Conservation (phyloP, 2,888 invertebrate genomes). For the Apodemia zela region DNA sequence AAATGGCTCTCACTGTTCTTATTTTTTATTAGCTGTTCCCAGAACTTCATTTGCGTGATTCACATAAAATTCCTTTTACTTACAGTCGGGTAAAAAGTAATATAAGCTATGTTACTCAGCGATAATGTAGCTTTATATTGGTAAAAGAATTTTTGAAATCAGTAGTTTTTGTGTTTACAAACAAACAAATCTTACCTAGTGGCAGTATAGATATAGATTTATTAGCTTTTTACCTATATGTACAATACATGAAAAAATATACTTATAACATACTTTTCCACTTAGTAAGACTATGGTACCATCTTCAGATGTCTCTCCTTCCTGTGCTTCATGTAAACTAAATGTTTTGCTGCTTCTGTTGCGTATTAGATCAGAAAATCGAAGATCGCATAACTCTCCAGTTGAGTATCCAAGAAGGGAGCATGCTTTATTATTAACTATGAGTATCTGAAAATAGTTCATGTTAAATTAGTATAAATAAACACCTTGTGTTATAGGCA, state of each 20-base stretch:
- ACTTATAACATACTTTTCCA: conserved; percentile 74
- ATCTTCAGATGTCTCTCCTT: conserved; percentile 74
- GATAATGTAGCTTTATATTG: no score
- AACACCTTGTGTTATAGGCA: neutral
- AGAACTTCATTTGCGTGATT: no score
- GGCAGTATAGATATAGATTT: no score
- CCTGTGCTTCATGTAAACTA: conserved; percentile 69
- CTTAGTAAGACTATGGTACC: conserved; percentile 82
- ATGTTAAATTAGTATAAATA: neutral
- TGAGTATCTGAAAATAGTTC: conserved; percentile 76
- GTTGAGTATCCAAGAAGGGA: conserved; percentile 80
- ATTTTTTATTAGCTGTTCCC: no score
- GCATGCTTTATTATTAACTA: conserved; percentile 84
- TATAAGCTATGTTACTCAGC: no score
- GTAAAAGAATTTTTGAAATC: no score
- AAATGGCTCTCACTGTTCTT: no score
- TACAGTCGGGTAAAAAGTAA: no score
- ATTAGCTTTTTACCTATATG: no score
- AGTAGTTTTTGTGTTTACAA: no score
- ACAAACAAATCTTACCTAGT: no score
- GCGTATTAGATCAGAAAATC: conserved; percentile 73
- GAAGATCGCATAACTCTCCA: conserved; percentile 72
- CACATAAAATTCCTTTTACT: no score
- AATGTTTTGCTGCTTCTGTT: conserved; percentile 73
- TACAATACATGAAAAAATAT: neutral